Evolutionary conservation across 2,888 invertebrate species (phyloP), one percentile per base, ranked within the genome.

Genomic region (Lasioglossum villosulum): DNA sequence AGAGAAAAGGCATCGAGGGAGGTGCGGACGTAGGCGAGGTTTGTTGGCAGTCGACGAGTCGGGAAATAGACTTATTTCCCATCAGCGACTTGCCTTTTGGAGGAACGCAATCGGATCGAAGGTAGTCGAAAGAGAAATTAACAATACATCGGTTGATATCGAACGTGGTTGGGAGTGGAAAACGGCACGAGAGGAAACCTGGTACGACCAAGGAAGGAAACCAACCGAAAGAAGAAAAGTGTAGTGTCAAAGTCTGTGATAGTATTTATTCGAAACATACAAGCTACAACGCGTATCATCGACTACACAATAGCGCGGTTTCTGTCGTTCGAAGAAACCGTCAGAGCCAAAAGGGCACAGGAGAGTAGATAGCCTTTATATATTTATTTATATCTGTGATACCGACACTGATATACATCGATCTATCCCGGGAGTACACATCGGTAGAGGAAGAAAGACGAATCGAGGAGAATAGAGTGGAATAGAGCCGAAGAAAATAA

Each of bases 311-410:
- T 71, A 78, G 74, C 73, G 78, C 82, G 63, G 63, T 80, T 80
- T 88, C 80, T 63, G 70, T 75, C 76, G 27, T 78, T 77, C 37
- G 75, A 42, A 45, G 63, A 75, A 56, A 76, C 59, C 81, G 78
- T 76, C 78, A 66, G 66, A 81, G 75, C 45, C 70, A 59, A 78
- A 80, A 72, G 34, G 80, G 72, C 76, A 80, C 74, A 80, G 77
- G 37, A 83, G 52, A 83, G 48, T 85, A 93, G 92, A 94, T 94
- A 94, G 93, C 92, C 93, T 94, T 94, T 94, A 93, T 94, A 94
- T 94, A 95, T 95, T 95, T 95, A 95, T 95, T 95, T 95, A 91
- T 94, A 95, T 95, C 95, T 95, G 95, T 95, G 95, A 95, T 95
- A 95, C 91, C 92, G 93, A 92, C 93, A 88, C 93, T 93, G 94